phyloP scores from a whole-genome alignment of 2,888 invertebrate species.

The Drosophila paracracens region DNA sequence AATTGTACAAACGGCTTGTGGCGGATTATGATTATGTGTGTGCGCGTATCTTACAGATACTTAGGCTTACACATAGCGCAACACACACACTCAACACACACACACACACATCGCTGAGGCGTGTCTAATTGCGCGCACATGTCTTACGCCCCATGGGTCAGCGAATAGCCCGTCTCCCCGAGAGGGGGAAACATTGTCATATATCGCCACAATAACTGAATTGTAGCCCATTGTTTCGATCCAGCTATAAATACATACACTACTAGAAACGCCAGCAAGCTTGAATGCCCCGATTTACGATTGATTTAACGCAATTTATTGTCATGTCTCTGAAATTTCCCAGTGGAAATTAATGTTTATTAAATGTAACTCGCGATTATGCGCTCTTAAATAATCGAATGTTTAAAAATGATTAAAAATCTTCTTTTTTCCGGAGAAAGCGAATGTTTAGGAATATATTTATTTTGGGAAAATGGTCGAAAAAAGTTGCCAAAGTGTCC shows the following conservation, averaged over 20 bases:
- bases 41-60: constrained; percentile 65
- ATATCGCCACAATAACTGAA: constrained; percentile 54
- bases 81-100: constrained; percentile 11
- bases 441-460: neutral
- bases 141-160: constrained; percentile 64
- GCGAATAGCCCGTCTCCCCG: neutral
- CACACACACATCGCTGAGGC: constrained; percentile 42
- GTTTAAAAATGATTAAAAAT: neutral
- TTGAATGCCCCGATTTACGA: constrained; percentile 37
- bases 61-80: constrained; percentile 54
- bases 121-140: constrained; percentile 77
- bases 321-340: constrained; percentile 23
- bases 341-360: constrained; percentile 38
- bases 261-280: constrained; percentile 1
- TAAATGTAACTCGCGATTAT: constrained; percentile 14
- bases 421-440: neutral
- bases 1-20: constrained; percentile 78
- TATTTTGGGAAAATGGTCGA: neutral
- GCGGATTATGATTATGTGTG: constrained; percentile 75
- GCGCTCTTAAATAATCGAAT: neutral
- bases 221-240: constrained; percentile 55
- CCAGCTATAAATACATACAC: constrained; percentile 34
- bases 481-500: neutral
- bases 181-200: neutral
- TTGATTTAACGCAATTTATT: constrained; percentile 49